Base-by-base conservation (phyloP, 2,888 invertebrate species). In the Dioctria linearis region DNA sequence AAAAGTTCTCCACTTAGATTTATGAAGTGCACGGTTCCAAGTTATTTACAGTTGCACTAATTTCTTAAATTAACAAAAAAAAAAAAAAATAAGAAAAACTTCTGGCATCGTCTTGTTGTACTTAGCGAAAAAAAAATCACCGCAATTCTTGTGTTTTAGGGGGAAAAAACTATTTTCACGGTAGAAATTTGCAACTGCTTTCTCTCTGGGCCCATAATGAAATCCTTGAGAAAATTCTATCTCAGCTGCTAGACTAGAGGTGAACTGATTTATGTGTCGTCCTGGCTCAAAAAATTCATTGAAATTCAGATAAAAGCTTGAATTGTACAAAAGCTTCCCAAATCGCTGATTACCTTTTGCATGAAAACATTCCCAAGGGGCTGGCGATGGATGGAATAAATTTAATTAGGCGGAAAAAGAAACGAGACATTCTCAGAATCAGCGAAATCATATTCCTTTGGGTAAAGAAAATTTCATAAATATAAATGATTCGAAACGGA, bases 31-130 rank as follows among this genome's bases (percentile, higher is more conserved):
- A 42, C 73, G 40, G 57, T 13, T 42, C 73, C 39, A 57, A 69
- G 69, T 69, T 69, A 69, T 69, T 69, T 69, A 69, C 69, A 69
- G 69, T 51, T 51, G 39, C 51, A 69, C 51, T 69, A 69, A 69
- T 69, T 69, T 69, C 49, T 51, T 25, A 49, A 69, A 37, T 51
- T 49, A 43, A 69, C 51, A 69, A 69, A 25, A 25, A 25, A 25
- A 25, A 25, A 25, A 25, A 25, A 25, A 25, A 25, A 25, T 25
- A 25, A 25, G 25, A 25, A 25, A 69, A 69, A 13, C 46, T 13
- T 11, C 25, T 25, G 67, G 59, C 59, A 11, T 11, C 5, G 59
- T 37, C 3, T 61, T 51, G 37, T 51, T 39, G 51, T 51, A 39
- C 69, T 46, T 4, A 61, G 8, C 49, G 37, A n/a, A 69, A 69